A percentile compares a stretch with the other conserved stretches of the same genome.
Evolutionary conservation across 2,797 vertebrate species (phyloP).

Genomic region (Pseudopleuronectes americanus): DNA sequence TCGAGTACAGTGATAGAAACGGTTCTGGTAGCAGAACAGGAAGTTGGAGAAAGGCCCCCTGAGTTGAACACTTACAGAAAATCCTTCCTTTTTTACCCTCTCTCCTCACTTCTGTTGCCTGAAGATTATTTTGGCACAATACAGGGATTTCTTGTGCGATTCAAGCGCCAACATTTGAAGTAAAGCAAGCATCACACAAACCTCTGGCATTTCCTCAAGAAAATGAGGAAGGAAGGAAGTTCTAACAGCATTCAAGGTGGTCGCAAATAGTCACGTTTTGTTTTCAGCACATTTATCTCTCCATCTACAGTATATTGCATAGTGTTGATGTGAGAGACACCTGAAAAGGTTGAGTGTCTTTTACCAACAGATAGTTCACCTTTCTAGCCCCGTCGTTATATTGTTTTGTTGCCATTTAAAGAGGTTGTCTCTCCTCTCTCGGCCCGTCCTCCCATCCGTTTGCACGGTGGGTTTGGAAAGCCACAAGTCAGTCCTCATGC

Average conservation of each 20-base stretch:
- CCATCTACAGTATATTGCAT: conserved; percentile 58
- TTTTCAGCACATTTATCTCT: conserved; percentile 33
- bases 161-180: conserved; percentile 13
- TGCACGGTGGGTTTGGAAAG: conserved; percentile 5
- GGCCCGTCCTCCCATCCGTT: conserved; percentile 7
- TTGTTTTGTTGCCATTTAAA: conserved; percentile 23
- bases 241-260: conserved; percentile 45
- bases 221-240: conserved; percentile 36
- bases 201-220: background rate
- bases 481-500: conserved; percentile 25
- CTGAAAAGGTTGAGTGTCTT: conserved; percentile 22
- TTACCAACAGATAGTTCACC: conserved; percentile 8
- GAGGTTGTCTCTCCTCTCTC: conserved; percentile 8
- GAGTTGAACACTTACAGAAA: conserved; percentile 34
- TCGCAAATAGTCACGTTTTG: conserved; percentile 16
- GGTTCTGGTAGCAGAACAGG: conserved; percentile 39
- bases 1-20: conserved; percentile 51
- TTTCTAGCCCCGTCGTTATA: background rate
- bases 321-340: conserved; percentile 53
- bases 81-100: conserved; percentile 11
- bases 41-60: conserved; percentile 28
- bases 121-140: conserved; percentile 54
- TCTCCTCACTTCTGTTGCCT: conserved; percentile 15
- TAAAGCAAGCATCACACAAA: conserved; percentile 3
- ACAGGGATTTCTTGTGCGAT: conserved; percentile 18